Evolutionary conservation across 2,797 vertebrate species (phyloP), one percentile per base, ranked within the genome.

Genomic region (Hapalemur alaotrensis): DNA sequence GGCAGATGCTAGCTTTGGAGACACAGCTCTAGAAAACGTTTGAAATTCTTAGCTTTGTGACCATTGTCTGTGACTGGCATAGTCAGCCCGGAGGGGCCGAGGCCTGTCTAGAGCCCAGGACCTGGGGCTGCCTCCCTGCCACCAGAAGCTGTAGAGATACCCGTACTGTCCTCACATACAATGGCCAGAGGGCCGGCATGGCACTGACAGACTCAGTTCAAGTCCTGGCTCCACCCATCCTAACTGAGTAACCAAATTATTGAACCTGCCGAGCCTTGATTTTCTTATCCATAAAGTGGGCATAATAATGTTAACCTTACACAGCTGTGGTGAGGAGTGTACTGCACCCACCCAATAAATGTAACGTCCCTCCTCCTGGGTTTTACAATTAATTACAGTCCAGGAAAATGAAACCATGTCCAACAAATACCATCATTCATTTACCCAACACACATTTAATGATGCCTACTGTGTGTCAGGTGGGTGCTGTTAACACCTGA

Each of bases 301-400:
- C 2, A 1, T 59, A 69, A 63, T 32, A 25, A 76, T 1, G 30
- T 1, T 6, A 30, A 25, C 10, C 14, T 78, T 52, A 87, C 22
- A 48, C 5, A 23, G 54, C 18, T 25, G 17, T n/a, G 54, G 10
- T 54, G 75, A 48, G 30, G 46, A 41, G 38, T 15, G 1, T 52
- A 43, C 81, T 72, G 79, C 7, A 46, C 41, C 72, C 23, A 38
- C 46, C 4, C 30, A 5, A 11, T 57, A 76, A 52, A 65, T 67
- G 73, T 23, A 22, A 59, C 20, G 67, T 75, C 28, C 70, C 4
- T 75, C 65, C 50, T 28, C 43, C 38, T 63, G n/a, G 9, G 23
- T 32, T 59, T 89, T 67, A 67, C 2, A 79, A 67, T 95, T 41
- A 88, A 38, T 70, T 59, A 65, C 50, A 70, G 43, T n/a, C 12